A percentile compares a stretch with the other conserved stretches of the same genome.
Conservation (phyloP, 1,140 invertebrate species). For the Chrysomallon squamiferum region DNA sequence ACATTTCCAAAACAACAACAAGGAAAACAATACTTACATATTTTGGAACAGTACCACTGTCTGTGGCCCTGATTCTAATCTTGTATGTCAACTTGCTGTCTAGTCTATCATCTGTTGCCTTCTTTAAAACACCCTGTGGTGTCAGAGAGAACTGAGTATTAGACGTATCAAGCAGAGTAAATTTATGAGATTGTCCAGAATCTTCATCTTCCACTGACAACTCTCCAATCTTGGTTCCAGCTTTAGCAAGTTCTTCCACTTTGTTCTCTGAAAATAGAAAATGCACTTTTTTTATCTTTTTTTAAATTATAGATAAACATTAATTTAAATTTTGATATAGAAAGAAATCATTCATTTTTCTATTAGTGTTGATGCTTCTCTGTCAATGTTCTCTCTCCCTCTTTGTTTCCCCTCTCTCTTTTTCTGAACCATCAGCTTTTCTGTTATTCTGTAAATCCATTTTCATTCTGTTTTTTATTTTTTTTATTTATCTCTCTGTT, state of each 20-base stretch:
- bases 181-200: slow-evolving; percentile 21
- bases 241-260: slow-evolving; percentile 14
- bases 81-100: slow-evolving; percentile 22
- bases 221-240: slow-evolving; percentile 20
- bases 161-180: slow-evolving; percentile 18
- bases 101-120: slow-evolving; percentile 25
- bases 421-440: too few species aligned
- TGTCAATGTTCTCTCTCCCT: too few species aligned
- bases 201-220: slow-evolving; percentile 33
- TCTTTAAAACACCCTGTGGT: slow-evolving; percentile 14
- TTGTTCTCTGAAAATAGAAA: slow-evolving; percentile 20
- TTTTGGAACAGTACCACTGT: slow-evolving; percentile 23
- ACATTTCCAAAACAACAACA: too few species aligned
- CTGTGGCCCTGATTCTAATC: slow-evolving; percentile 22
- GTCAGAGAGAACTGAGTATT: slow-evolving; percentile 16
- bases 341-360: too few species aligned
- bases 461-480: too few species aligned
- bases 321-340: too few species aligned
- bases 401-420: too few species aligned
- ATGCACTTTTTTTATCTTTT: too few species aligned
- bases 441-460: too few species aligned
- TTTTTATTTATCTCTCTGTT: too few species aligned
- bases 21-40: slow-evolving; percentile 8
- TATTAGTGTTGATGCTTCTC: too few species aligned
- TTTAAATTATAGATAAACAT: too few species aligned